Evolutionary conservation across 2,797 vertebrate genomes (phyloP).

Genomic region (Borostomias antarcticus): DNA sequence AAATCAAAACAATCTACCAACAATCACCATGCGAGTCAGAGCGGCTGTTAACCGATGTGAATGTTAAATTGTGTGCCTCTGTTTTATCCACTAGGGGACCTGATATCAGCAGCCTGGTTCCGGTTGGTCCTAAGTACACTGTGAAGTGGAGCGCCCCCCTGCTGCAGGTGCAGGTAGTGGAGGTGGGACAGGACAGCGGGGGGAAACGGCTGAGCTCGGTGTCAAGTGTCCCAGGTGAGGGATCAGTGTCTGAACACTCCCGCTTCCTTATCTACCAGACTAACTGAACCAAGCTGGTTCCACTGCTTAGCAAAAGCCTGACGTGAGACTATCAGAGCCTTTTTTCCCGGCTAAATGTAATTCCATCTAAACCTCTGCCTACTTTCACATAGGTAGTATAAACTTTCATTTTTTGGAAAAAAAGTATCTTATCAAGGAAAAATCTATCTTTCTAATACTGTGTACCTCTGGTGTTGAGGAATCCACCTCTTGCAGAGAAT

Average conservation of each 20-base stretch:
- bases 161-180: conserved; percentile 88
- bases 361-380: too few species aligned
- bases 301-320: too few species aligned
- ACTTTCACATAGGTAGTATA: too few species aligned
- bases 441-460: background rate
- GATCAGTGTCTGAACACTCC: background rate
- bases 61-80: background rate
- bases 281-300: too few species aligned
- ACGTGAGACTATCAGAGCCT: too few species aligned
- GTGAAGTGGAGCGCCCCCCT: conserved; percentile 89
- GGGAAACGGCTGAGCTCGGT: conserved; percentile 65
- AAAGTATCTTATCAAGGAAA: too few species aligned
- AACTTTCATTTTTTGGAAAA: too few species aligned
- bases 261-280: too few species aligned
- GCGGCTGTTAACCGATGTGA: background rate
- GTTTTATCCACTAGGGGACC: conserved; percentile 75
- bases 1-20: background rate
- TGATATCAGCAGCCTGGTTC: conserved; percentile 87
- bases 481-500: conserved; percentile 26
- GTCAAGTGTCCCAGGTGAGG: conserved; percentile 42
- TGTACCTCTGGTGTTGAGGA: conserved; percentile 24
- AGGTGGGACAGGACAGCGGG: conserved; percentile 84
- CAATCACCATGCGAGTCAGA: too few species aligned
- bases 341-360: too few species aligned
- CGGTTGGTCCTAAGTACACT: conserved; percentile 85